Evolutionary conservation across 2,888 invertebrate species (phyloP), one percentile per base, ranked within the genome.

Genomic region (Leptodirus hochenwartii): DNA sequence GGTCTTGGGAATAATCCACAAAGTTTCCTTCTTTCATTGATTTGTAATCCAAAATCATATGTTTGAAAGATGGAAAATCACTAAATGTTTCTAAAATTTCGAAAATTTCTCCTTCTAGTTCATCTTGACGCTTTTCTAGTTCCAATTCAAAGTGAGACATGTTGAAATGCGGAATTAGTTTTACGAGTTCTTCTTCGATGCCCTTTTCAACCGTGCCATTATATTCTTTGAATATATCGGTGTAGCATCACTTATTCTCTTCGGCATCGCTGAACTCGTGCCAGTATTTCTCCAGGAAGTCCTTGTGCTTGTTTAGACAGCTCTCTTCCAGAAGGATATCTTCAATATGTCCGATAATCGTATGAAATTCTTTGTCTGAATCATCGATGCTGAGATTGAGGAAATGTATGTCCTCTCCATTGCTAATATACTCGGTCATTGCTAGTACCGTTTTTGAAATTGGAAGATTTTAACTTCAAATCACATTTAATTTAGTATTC

Each of bases 201-300:
- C 59, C 62, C 30, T 56, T 60, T 53, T 78, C 78, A 38, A 77
- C 62, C 5, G 59, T 52, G 32, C 60, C 42, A 17, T 51, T 47
- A 51, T 79, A 79, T 54, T 73, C 64, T 35, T 66, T 59, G 47
- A 76, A 78, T 40, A 78, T 70, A 37, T 70, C 68, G 49, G 64
- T 77, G 47, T 79, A 78, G 35, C 66, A 57, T 33, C 77, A 60
- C 56, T 76, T 76, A 47, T 79, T 78, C 51, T 79, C 78, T 45
- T 79, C 78, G 3, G 53, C 52, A 22, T 70, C 58, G 26, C 72
- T 72, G 53, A 79, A 77, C 39, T 64, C 54, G 9, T 49, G 40
- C 61, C 70, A 78, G 49, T 78, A 61, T 44, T 67, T 62, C 37
- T 77, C 69, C 47, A 78, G 51, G 47, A 77, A 78, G 29, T 56